Conservation (phyloP, 2,888 invertebrate genomes). For the Cepaea hortensis region DNA sequence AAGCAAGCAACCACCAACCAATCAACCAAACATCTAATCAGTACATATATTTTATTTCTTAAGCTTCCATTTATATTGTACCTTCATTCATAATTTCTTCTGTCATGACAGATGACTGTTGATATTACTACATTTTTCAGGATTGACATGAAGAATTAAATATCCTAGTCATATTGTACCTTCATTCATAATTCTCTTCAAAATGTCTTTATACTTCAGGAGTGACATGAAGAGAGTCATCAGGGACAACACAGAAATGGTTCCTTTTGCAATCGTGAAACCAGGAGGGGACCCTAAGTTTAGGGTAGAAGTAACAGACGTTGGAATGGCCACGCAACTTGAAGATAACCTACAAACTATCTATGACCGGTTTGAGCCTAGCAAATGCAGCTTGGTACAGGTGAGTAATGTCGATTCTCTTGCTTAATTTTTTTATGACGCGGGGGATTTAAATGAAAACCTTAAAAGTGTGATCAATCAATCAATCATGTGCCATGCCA, state of each 20-base stretch:
- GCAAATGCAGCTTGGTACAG: conserved; percentile 38
- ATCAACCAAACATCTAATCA: no score
- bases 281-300: not conserved
- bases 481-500: no score
- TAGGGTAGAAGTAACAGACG: conserved; percentile 43
- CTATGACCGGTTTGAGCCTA: conserved; percentile 48
- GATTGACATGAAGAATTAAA: conserved; percentile 47
- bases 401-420: not conserved
- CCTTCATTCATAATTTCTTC: not conserved
- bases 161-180: no score
- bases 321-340: conserved; percentile 28
- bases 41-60: no score
- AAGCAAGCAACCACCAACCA: no score
- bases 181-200: no score
- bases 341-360: conserved; percentile 47
- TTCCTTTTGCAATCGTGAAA: conserved; percentile 44
- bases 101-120: not conserved
- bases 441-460: no score
- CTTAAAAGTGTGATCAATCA: no score
- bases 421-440: not conserved
- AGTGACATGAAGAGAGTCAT: conserved; percentile 48
- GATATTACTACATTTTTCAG: conserved; percentile 5
- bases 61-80: not conserved
- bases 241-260: conserved; percentile 47
- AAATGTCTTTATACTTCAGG: conserved; percentile 33